Percentiles rank a stretch among this genome's conserved stretches.
Conservation (phyloP, 2,888 invertebrate genomes). For the Sphecodes monilicornis region DNA sequence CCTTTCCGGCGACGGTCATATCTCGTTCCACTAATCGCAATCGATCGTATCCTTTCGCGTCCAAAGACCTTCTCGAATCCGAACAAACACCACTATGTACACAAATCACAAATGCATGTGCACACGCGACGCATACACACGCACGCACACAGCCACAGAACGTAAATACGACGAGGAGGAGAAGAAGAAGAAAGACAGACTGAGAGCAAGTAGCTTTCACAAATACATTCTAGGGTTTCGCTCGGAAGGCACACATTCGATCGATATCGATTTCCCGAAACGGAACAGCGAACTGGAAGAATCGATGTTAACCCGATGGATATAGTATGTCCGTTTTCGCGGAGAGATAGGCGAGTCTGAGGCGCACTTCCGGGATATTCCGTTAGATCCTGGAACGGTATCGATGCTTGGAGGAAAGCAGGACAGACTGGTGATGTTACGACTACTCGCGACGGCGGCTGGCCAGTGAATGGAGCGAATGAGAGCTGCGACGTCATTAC, state of each 20-base stretch:
- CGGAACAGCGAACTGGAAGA: not conserved
- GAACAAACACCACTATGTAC: constrained; percentile 49
- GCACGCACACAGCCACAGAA: not conserved
- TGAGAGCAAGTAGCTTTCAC: constrained; percentile 50
- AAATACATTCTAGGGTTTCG: constrained; percentile 52
- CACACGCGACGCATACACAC: constrained; percentile 31
- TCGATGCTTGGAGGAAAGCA: constrained; percentile 51
- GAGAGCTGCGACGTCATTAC: constrained; percentile 73
- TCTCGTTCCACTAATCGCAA: constrained; percentile 65
- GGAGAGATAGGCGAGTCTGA: constrained; percentile 28
- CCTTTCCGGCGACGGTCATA: constrained; percentile 82
- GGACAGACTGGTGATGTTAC: constrained; percentile 44
- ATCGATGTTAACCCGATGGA: not conserved
- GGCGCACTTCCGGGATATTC: constrained; percentile 64
- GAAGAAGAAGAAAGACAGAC: constrained; percentile 53
- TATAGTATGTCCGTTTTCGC: not conserved
- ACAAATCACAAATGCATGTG: constrained; percentile 47
- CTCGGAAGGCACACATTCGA: constrained; percentile 20
- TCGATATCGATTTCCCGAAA: constrained; percentile 8
- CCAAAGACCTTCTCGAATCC: constrained; percentile 59
- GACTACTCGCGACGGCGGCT: constrained; percentile 71
- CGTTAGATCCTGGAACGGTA: constrained; percentile 67
- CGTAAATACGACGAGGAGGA: constrained; percentile 28
- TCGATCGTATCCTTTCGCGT: constrained; percentile 64
- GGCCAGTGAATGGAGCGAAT: constrained; percentile 80